phyloP scores from a whole-genome alignment of 2,113 vertebrate genomes.

The Hiodon alosoides region DNA sequence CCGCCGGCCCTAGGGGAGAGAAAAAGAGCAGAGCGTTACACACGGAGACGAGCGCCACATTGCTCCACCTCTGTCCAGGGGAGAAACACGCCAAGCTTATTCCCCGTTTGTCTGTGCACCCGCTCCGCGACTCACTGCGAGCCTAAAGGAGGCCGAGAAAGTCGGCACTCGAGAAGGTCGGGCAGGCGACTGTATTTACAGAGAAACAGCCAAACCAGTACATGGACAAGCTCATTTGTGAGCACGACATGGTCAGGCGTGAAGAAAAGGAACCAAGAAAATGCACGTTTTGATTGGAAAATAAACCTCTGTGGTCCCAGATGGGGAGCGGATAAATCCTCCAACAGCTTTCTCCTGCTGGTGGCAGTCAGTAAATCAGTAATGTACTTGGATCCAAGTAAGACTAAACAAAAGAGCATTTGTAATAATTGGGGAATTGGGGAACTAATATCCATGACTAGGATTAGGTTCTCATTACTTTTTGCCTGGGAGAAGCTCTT shows the following conservation, averaged over 20 bases:
- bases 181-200: too few species aligned
- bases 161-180: too few species aligned
- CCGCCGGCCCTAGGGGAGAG: conserved; percentile 77
- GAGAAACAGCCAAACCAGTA: not conserved
- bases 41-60: conserved; percentile 15
- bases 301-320: too few species aligned
- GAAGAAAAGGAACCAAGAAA: too few species aligned
- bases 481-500: not conserved
- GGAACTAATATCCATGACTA: not conserved
- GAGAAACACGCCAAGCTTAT: conserved; percentile 20
- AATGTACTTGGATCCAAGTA: not conserved
- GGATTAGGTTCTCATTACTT: not conserved
- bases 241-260: not conserved
- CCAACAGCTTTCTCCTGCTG: too few species aligned
- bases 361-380: not conserved
- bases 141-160: too few species aligned
- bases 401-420: too few species aligned
- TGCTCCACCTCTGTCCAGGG: conserved; percentile 10
- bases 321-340: too few species aligned
- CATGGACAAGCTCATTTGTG: not conserved
- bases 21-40: conserved; percentile 5
- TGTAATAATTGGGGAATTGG: too few species aligned
- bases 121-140: not conserved
- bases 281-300: too few species aligned
- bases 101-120: conserved; percentile 6